Percentiles rank a stretch among this genome's conserved stretches.
Evolutionary conservation across 2,797 vertebrate species (phyloP).

Genomic region (Falco novaeseelandiae): DNA sequence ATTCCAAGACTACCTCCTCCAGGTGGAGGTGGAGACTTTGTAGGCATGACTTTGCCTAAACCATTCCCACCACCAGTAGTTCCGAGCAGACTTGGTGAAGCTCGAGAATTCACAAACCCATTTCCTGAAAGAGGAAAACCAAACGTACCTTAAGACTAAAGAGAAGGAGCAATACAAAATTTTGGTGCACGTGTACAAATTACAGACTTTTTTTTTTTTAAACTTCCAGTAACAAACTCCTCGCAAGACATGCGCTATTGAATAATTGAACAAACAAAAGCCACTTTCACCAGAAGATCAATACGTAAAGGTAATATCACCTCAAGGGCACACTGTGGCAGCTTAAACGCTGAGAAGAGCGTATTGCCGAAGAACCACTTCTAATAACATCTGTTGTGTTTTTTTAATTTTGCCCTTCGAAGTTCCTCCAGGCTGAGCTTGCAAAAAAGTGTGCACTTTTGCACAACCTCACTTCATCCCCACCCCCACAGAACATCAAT

Average conservation of each 20-base stretch:
- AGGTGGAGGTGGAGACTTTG: slow-evolving; percentile 95
- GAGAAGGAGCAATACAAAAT: background rate
- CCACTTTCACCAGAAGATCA: slow-evolving; percentile 6
- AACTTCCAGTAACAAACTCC: background rate
- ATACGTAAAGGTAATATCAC: background rate
- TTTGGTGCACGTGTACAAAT: background rate
- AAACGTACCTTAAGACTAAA: background rate
- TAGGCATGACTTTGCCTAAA: slow-evolving; percentile 95
- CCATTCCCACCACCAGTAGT: slow-evolving; percentile 89
- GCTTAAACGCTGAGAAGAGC: slow-evolving; percentile 6
- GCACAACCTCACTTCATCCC: background rate
- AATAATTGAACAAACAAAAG: background rate
- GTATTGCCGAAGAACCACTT: slow-evolving; percentile 2
- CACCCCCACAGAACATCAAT: background rate
- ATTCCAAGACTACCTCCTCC: slow-evolving; percentile 91
- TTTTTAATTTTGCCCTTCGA: slow-evolving; percentile 7
- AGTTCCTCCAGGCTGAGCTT: slow-evolving; percentile 31
- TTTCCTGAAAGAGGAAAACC: slow-evolving; percentile 83
- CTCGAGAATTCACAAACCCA: slow-evolving; percentile 94
- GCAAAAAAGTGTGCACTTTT: background rate
- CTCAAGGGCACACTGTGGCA: slow-evolving; percentile 20
- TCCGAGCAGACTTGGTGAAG: slow-evolving; percentile 91
- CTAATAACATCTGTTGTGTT: slow-evolving; percentile 13
- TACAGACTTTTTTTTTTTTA: background rate
- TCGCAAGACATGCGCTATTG: background rate